A percentile compares a stretch with the other conserved stretches of the same genome.
These are phyloP conservation scores for Trichogramma pretiosum DNA, from an alignment of 1,140 invertebrate species.

Conservation along the genomic window DNA sequence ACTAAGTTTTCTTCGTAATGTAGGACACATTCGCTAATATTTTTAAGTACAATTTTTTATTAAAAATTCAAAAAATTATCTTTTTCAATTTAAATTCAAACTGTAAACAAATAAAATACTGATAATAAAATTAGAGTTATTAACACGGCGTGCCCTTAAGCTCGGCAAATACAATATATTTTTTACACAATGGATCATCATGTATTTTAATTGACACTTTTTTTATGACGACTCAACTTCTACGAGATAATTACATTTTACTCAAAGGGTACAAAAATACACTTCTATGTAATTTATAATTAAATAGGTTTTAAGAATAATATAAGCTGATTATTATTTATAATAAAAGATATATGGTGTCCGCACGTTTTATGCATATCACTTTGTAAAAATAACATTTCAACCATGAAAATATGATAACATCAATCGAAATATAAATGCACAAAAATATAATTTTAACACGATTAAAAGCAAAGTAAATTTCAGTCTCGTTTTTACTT, in stretches of 20 bases:
- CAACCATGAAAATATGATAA: no score
- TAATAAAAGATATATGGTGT: no score
- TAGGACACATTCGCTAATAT: constrained; percentile 29
- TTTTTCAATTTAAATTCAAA: constrained; percentile 37
- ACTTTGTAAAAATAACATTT: no score
- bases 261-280: constrained; percentile 7
- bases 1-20: constrained; percentile 13
- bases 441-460: no score
- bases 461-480: no score
- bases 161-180: constrained; percentile 14
- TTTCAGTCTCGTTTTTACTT: no score
- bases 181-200: constrained; percentile 8
- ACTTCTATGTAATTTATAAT: constrained; percentile 5
- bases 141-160: constrained; percentile 18
- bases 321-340: constrained; percentile 13
- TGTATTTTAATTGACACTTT: constrained; percentile 16
- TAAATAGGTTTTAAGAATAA: constrained; percentile 8
- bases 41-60: constrained; percentile 40
- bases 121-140: constrained; percentile 26
- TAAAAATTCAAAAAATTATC: constrained; percentile 32
- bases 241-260: neutral
- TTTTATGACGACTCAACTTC: constrained; percentile 3
- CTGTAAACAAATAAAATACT: constrained; percentile 39
- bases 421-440: no score
- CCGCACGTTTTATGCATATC: no score